phyloP scores from a whole-genome alignment of 2,888 invertebrate species.

The Byasa hedistus region DNA sequence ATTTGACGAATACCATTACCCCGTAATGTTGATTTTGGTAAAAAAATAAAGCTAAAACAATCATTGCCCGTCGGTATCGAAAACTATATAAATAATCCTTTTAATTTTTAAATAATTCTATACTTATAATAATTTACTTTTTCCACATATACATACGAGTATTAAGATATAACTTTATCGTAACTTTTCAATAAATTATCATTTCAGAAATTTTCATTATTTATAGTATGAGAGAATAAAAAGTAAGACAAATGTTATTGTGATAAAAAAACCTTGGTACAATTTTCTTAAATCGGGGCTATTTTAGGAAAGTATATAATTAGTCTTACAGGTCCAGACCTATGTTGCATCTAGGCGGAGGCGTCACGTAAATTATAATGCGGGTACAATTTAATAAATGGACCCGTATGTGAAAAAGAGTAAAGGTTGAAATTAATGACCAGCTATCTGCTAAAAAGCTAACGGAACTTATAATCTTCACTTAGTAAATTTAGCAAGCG shows the following conservation, averaged over 20 bases:
- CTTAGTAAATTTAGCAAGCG: neutral
- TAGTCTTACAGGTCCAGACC: neutral
- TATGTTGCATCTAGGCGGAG: neutral
- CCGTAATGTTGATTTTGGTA: neutral
- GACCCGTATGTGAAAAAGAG: slow-evolving; percentile 10
- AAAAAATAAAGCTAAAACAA: neutral
- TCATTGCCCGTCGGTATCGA: neutral
- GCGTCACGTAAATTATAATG: slow-evolving; percentile 15
- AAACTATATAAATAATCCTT: neutral
- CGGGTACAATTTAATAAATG: slow-evolving; percentile 18
- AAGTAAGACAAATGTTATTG: neutral
- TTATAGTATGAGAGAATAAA: neutral
- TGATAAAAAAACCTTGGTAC: neutral
- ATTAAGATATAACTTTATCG: neutral
- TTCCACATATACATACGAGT: too few species aligned
- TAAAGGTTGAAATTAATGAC: neutral
- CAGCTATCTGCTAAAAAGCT: neutral
- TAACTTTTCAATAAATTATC: neutral
- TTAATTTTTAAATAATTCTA: neutral
- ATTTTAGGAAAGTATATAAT: neutral
- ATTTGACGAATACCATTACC: neutral
- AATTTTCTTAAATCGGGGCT: neutral
- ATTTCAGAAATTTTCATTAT: neutral
- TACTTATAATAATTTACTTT: too few species aligned
- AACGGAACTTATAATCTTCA: neutral